Base-by-base conservation (phyloP, 2,797 vertebrate species). In the Zalophus californianus region DNA sequence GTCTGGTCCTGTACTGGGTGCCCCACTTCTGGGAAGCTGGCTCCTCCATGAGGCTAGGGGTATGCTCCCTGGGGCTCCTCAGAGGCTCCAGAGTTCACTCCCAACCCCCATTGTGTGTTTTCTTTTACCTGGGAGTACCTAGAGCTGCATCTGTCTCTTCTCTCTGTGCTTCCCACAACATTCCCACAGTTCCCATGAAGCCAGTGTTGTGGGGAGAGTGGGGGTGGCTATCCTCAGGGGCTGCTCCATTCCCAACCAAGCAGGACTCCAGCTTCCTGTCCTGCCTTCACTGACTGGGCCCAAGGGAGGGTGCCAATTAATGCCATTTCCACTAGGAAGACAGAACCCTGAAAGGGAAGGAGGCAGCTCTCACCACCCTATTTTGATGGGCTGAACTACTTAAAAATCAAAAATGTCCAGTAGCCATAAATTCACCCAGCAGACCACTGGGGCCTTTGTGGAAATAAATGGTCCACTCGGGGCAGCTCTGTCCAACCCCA, bases 71-170 rank as follows among this genome's bases (percentile, higher is more conserved):
- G 62, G 54, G 21, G 13, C 20, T 18, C 32, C 41, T 54, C 18
- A 4, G n/a, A 38, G 44, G 10, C 48, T 12, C 1, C 18, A 35
- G 15, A 38, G 8, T 35, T 60, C 52, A 35, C 18, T 12, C 35
- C 52, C 60, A 16, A 38, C 29, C 11, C 10, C 52, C 32, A 2
- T 5, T 1, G 0, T 25, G 72, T 29, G 4, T 7, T 4, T 18
- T 15, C 77, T 41, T 77, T 41, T 32, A 66, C 85, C 84, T 10
- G 2, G 56, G 35, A 35, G 1, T 7, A 13, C 27, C 9, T 32
- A 7, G 0, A 62, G 13, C 6, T 29, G 15, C 60, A 54, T 23
- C 35, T 32, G 27, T 77, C 27, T 32, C 64, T 32, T 13, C 3
- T 89, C 77, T 96, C 48, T 18, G 18, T 83, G 29, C 6, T 35